These are phyloP conservation scores for Astyanax mexicanus DNA, from an alignment of 2,797 vertebrate genomes.

Conservation along the genomic window DNA sequence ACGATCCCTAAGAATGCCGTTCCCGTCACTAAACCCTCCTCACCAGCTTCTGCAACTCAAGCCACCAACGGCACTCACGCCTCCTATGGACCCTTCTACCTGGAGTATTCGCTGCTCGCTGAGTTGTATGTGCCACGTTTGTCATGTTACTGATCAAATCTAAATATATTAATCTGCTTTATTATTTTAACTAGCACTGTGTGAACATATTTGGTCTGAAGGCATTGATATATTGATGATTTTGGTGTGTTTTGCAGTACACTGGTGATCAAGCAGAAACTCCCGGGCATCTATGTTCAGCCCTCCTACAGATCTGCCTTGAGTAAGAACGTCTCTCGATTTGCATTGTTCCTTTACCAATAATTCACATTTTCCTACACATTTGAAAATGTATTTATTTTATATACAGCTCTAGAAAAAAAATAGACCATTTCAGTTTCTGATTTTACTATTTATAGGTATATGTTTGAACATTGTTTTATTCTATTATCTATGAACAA, in stretches of 20 bases:
- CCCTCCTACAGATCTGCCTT: slow-evolving; percentile 95
- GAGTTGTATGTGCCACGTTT: slow-evolving; percentile 89
- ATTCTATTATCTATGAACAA: background rate
- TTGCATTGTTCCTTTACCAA: no score
- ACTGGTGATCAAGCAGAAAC: slow-evolving; percentile 95
- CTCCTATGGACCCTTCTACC: slow-evolving; percentile 96
- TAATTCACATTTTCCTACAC: background rate
- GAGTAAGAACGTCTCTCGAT: no score
- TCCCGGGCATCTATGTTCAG: slow-evolving; percentile 97
- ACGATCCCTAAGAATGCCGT: slow-evolving; percentile 89
- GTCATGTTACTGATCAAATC: no score
- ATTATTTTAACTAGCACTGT: background rate
- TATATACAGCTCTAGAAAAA: no score
- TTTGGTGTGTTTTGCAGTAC: slow-evolving; percentile 82
- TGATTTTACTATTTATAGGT: background rate
- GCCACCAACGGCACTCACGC: slow-evolving; percentile 94
- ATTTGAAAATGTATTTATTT: no score
- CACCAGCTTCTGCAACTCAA: slow-evolving; percentile 81
- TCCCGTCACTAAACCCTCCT: slow-evolving; percentile 90
- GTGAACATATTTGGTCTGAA: slow-evolving; percentile 18
- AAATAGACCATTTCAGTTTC: background rate
- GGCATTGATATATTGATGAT: slow-evolving; percentile 49
- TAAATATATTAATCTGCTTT: no score
- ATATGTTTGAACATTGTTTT: no score
- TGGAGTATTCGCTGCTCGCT: slow-evolving; percentile 97